Percentiles rank a stretch among this genome's conserved stretches.
phyloP scores from a whole-genome alignment of 2,797 vertebrate species.

The Coregonus sp. region DNA sequence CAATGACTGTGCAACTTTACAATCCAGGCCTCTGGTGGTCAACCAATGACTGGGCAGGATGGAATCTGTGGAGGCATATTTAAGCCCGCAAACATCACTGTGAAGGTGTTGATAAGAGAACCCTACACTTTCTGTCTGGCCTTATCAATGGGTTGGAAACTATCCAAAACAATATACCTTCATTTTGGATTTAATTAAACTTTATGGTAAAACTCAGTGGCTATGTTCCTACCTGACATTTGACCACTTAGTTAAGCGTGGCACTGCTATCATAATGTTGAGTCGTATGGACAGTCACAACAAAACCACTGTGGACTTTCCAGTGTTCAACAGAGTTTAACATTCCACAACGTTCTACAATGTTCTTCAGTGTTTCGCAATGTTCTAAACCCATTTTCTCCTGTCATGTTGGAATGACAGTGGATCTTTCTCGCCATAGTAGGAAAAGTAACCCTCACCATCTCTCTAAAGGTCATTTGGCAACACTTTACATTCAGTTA shows the following conservation, averaged over 20 bases:
- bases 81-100: neutral
- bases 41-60: neutral
- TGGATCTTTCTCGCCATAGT: neutral
- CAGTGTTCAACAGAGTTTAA: neutral
- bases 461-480: constrained; percentile 8
- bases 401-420: neutral
- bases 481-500: neutral
- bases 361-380: neutral
- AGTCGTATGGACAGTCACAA: neutral
- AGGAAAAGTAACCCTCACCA: neutral
- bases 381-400: neutral
- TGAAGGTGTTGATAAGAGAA: neutral
- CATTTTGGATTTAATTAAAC: neutral
- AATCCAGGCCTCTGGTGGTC: neutral
- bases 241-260: neutral
- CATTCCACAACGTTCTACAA: neutral
- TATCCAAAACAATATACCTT: neutral
- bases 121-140: neutral
- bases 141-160: neutral
- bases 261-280: neutral
- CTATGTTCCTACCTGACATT: neutral
- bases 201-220: neutral
- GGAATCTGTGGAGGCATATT: neutral
- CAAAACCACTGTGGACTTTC: neutral
- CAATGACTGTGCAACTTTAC: neutral